Conservation (phyloP, 1,140 invertebrate species). For the Chironomus striatipennis region DNA sequence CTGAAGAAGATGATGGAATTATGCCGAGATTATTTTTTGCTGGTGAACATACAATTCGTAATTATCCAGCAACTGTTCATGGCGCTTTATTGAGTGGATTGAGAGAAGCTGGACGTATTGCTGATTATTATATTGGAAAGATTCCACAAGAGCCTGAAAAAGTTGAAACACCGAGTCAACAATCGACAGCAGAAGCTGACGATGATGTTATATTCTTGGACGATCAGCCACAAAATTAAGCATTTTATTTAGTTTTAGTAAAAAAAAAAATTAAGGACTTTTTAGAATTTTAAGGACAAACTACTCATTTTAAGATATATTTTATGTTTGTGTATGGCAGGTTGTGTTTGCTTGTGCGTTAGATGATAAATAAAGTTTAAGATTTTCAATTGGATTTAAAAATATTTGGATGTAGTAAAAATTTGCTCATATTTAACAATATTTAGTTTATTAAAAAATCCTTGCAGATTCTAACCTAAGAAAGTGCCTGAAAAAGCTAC, state of each 20-base stretch:
- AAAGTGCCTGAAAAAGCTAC: too few species aligned
- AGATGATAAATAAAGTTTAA: too few species aligned
- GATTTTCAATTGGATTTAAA: too few species aligned
- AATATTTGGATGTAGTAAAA: too few species aligned
- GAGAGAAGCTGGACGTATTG: constrained; percentile 87
- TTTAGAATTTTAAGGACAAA: neutral
- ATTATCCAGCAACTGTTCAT: constrained; percentile 94
- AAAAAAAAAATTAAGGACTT: neutral
- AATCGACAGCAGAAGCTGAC: neutral
- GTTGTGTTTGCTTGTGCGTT: too few species aligned
- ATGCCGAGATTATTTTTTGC: too few species aligned
- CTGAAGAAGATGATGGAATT: constrained; percentile 41
- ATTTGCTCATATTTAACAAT: too few species aligned
- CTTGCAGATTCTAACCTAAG: too few species aligned
- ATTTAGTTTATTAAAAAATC: too few species aligned
- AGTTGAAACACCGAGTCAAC: neutral
- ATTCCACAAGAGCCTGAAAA: neutral
- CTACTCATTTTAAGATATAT: neutral
- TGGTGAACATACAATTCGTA: constrained; percentile 92
- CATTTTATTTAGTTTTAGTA: too few species aligned
- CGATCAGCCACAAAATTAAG: neutral
- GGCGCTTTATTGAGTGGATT: constrained; percentile 92
- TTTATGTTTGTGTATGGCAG: too few species aligned
- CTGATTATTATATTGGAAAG: constrained; percentile 73
- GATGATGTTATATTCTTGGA: constrained; percentile 1